phyloP scores from a whole-genome alignment of 2,797 vertebrate species.

The Euphonia xanthogaster region DNA sequence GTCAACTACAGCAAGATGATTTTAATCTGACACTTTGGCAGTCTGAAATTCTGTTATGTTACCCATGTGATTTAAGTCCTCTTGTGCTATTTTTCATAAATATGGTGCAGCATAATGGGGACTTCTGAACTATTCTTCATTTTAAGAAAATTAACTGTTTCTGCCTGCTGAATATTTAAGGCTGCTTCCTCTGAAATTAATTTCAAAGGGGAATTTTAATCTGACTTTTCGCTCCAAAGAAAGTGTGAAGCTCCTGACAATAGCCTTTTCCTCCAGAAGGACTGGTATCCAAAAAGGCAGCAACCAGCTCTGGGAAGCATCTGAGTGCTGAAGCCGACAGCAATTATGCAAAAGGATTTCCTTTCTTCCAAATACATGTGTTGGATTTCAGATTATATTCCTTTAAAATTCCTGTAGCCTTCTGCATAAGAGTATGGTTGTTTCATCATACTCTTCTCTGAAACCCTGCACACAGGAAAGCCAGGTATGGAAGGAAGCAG shows the following conservation, averaged over 20 bases:
- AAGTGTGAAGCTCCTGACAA: background rate
- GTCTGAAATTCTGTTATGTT: background rate
- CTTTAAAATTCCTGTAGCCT: background rate
- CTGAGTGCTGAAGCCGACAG: background rate
- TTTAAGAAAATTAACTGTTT: background rate
- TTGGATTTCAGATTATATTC: background rate
- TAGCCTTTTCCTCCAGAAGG: background rate
- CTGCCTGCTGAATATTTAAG: background rate
- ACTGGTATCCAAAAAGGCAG: background rate
- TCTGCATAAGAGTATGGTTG: background rate
- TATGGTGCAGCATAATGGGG: accelerated
- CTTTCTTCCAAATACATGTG: background rate
- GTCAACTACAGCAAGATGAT: background rate
- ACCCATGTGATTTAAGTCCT: background rate
- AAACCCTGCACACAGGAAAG: background rate
- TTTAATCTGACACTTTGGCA: background rate
- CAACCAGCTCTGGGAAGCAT: background rate
- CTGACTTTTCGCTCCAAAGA: background rate
- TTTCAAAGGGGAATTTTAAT: background rate
- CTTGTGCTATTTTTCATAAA: background rate
- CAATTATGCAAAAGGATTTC: background rate
- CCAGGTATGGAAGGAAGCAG: background rate
- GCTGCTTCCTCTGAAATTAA: background rate
- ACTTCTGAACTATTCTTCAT: background rate
- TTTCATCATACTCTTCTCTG: background rate